A percentile compares a stretch with the other conserved stretches of the same genome.
phyloP scores from a whole-genome alignment of 1,140 invertebrate genomes.

The Scaptodrosophila lebanonensis region DNA sequence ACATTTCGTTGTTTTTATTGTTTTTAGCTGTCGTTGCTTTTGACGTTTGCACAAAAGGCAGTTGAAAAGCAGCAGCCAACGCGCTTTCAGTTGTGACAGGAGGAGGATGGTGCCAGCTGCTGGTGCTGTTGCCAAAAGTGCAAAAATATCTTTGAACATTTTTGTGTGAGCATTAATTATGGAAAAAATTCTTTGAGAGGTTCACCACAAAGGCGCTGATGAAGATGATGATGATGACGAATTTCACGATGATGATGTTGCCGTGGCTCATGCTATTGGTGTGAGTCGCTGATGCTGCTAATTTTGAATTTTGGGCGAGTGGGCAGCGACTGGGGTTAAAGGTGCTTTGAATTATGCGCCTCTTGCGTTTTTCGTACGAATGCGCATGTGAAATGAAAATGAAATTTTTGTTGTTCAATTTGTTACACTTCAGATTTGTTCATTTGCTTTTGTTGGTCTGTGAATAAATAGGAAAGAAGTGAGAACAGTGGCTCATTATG shows the following conservation, averaged over 20 bases:
- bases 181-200: conserved; percentile 56
- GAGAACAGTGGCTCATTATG: too few relatives aligned
- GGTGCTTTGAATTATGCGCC: conserved; percentile 33
- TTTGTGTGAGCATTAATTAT: conserved; percentile 64
- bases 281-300: conserved; percentile 26
- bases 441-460: conserved; percentile 6
- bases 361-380: conserved; percentile 11
- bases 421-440: conserved; percentile 34
- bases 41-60: conserved; percentile 47
- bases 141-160: conserved; percentile 70
- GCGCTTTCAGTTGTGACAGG: neutral
- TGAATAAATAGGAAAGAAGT: neutral
- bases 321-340: conserved; percentile 4
- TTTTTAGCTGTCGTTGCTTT: conserved; percentile 51
- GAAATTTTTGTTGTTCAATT: conserved; percentile 51
- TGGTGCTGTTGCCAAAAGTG: conserved; percentile 30
- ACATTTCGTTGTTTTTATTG: conserved; percentile 50
- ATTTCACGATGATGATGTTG: conserved; percentile 1
- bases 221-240: conserved; percentile 31
- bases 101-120: neutral
- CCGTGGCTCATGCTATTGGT: conserved; percentile 12
- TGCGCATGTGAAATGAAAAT: conserved; percentile 23
- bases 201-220: conserved; percentile 10
- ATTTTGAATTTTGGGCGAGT: conserved; percentile 39
- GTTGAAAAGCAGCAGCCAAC: conserved; percentile 6